Evolutionary conservation across 2,888 invertebrate species (phyloP).

Genomic region (Diarsia brunnea): DNA sequence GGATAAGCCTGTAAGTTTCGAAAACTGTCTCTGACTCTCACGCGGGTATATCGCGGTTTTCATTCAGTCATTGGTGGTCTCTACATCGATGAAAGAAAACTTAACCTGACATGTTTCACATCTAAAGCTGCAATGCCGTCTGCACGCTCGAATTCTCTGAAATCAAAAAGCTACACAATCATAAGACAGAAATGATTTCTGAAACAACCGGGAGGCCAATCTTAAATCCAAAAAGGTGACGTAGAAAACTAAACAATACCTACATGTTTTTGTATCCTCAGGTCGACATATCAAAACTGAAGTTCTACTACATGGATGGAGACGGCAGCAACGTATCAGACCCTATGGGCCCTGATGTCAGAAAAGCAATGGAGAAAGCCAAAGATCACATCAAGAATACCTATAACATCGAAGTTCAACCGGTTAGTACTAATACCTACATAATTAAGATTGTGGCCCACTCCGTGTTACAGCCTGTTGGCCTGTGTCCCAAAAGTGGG

Average conservation of each 20-base stretch:
- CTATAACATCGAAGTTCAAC: conserved; percentile 90
- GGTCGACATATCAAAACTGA: conserved; percentile 92
- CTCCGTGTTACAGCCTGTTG: background rate
- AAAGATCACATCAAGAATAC: conserved; percentile 89
- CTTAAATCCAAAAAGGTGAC: background rate
- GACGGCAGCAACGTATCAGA: conserved; percentile 92
- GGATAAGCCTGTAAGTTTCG: conserved; percentile 82
- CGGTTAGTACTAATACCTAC: conserved; percentile 81
- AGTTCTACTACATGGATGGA: conserved; percentile 95
- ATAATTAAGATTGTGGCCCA: background rate
- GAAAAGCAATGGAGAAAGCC: conserved; percentile 89
- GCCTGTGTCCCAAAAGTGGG: background rate
- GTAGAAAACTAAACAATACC: background rate
- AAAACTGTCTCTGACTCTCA: background rate
- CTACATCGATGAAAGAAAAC: background rate
- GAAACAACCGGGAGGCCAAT: background rate
- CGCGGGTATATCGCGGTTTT: background rate
- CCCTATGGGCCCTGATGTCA: conserved; percentile 91
- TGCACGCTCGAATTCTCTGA: background rate
- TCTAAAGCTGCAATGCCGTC: background rate
- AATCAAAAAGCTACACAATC: background rate
- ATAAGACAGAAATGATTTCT: background rate
- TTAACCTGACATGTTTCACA: background rate
- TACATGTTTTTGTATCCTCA: conserved; percentile 73
- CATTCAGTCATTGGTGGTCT: background rate